Evolutionary conservation across 2,797 vertebrate species (phyloP), one percentile per base, ranked within the genome.

Genomic region (Steatocranus sp.): DNA sequence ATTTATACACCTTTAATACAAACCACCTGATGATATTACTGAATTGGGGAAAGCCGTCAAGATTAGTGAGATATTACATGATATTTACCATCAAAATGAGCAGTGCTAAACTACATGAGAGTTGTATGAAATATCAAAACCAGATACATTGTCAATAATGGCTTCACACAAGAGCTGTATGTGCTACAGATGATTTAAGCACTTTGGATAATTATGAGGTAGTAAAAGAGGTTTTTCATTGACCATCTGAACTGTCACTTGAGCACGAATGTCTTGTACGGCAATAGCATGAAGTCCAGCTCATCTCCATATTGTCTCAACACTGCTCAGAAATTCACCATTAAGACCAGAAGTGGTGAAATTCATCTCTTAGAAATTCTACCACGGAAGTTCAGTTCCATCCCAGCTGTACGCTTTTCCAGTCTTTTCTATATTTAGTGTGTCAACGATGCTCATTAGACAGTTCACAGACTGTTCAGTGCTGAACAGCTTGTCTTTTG

Each of bases 351-450:
- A 34, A 4, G 27, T 6, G 32, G 30, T 6, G 46, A 6, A 34
- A 49, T 49, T 34, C 6, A 15, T 32, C 10, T 85, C 11, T 76
- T 11, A 43, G 25, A 23, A 4, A 41, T 63, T 87, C 92, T 94
- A 96, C 96, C 96, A 97, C 1, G 88, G 87, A 7, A 96, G 87
- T 77, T 94, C 61, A 9, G 84, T 79, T 12, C 89, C 82, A 7
- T 93, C 89, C 93, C 92, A 96, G 90, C 30, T 92, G 93, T 95
- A 96, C 1, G 91, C 96, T 83, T 90, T 95, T 30, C 94, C 94
- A 2, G 93, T 95, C 89, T 94, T 89, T 8, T 92, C 88, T 1
- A 91, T 86, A 77, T 83, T 94, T 80, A 95, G 89, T 1, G 70
- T 54, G n/a, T 95, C 89, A 83, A 96, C 85, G 84, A 95, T 89